Percentiles rank a stretch among this genome's conserved stretches.
Conservation (phyloP, 1,140 invertebrate species). For the Ceratina australensis region DNA sequence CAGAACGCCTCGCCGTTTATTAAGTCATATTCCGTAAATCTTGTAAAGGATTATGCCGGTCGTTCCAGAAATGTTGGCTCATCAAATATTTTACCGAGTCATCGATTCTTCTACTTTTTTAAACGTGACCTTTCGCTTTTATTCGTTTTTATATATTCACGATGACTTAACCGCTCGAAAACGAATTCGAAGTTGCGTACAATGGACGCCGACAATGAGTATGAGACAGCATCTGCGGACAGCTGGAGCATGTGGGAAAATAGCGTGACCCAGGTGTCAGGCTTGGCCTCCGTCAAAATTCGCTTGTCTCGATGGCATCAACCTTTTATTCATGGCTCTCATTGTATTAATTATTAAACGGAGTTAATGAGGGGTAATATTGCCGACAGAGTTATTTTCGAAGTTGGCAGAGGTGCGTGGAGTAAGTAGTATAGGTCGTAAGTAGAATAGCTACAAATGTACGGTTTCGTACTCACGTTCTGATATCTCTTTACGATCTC, state of each 20-base stretch:
- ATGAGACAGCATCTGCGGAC: slow-evolving; percentile 1
- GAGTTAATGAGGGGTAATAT: background rate
- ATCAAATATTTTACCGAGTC: too few relatives aligned
- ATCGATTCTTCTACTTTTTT: background rate
- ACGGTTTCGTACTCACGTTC: too few relatives aligned
- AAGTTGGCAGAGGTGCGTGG: background rate
- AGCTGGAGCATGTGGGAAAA: slow-evolving; percentile 1
- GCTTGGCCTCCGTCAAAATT: slow-evolving; percentile 2
- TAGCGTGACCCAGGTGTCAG: slow-evolving; percentile 13
- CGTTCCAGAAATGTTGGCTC: too few relatives aligned
- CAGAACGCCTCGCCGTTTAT: too few relatives aligned
- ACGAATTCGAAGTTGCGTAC: background rate
- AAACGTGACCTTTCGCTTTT: background rate
- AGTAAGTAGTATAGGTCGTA: too few relatives aligned
- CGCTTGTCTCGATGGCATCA: background rate
- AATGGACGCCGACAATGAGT: background rate
- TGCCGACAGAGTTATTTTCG: background rate
- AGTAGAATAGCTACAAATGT: too few relatives aligned
- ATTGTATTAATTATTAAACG: slow-evolving; percentile 9
- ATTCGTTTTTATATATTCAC: background rate
- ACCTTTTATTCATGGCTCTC: background rate
- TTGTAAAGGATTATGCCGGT: too few relatives aligned
- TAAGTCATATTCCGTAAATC: too few relatives aligned
- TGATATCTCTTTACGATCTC: too few relatives aligned
- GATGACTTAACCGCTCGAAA: background rate